Evolutionary conservation across 2,888 invertebrate species (phyloP).

Genomic region (Dilophus febrilis): DNA sequence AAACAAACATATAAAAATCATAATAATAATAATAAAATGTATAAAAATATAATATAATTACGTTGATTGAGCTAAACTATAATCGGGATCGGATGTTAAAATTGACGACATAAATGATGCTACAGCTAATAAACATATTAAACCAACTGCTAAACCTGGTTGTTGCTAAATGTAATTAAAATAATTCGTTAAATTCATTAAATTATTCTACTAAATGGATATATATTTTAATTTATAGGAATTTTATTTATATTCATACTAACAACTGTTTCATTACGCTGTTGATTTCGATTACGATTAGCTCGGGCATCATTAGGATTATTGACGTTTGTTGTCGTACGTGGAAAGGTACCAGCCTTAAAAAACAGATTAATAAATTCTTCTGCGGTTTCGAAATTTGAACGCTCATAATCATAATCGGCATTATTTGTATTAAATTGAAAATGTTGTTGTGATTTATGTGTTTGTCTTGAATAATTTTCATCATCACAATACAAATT

Average conservation of each 20-base stretch:
- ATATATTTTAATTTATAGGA: neutral
- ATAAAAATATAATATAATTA: too few relatives aligned
- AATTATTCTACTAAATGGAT: neutral
- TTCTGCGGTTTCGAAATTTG: constrained; percentile 72
- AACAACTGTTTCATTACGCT: constrained; percentile 5
- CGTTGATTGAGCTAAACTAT: constrained; percentile 61
- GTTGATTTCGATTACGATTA: constrained; percentile 6
- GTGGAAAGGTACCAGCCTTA: constrained; percentile 50
- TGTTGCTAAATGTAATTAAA: constrained; percentile 17
- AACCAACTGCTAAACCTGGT: constrained; percentile 29
- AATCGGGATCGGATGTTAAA: constrained; percentile 87
- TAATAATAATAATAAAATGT: too few relatives aligned
- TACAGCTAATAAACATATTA: constrained; percentile 72
- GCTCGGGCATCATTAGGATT: neutral
- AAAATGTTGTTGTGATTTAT: constrained; percentile 3
- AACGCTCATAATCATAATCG: constrained; percentile 30
- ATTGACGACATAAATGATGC: constrained; percentile 88
- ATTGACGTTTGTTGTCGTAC: constrained; percentile 14
- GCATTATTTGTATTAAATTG: constrained; percentile 9
- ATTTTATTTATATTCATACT: neutral
- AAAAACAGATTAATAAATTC: constrained; percentile 99
- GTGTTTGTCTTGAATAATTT: neutral
- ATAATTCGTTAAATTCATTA: too few relatives aligned
- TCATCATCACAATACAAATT: constrained; percentile 45
- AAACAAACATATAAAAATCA: neutral